A percentile compares a stretch with the other conserved stretches of the same genome.
Evolutionary conservation across 2,888 invertebrate species (phyloP).

Genomic region (Rhagonycha fulva): DNA sequence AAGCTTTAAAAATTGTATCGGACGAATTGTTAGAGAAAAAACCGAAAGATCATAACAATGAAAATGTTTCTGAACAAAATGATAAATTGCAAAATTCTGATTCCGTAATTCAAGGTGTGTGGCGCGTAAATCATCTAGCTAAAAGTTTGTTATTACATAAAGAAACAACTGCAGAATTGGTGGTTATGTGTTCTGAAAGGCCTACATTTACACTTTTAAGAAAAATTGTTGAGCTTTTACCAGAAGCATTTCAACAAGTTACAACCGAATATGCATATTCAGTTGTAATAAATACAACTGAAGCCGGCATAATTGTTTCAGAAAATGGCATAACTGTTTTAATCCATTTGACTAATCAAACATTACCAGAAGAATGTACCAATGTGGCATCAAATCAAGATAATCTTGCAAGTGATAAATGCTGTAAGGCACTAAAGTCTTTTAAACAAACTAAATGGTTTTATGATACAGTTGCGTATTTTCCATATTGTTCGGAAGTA

Average conservation of each 20-base stretch:
- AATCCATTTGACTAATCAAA: constrained; percentile 89
- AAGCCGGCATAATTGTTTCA: constrained; percentile 82
- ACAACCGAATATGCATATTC: constrained; percentile 79
- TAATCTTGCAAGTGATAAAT: constrained; percentile 98
- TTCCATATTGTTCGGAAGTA: constrained; percentile 95
- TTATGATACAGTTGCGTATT: constrained; percentile 96
- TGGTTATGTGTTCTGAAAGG: constrained; percentile 92
- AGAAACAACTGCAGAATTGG: constrained; percentile 87
- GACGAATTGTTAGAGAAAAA: constrained; percentile 77
- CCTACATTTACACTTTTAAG: constrained; percentile 88
- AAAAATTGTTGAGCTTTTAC: constrained; percentile 83
- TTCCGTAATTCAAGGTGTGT: constrained; percentile 90
- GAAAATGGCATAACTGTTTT: constrained; percentile 79
- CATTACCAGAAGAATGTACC: constrained; percentile 82
- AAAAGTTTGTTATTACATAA: constrained; percentile 89
- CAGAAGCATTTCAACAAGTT: constrained; percentile 74
- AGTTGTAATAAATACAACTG: constrained; percentile 81
- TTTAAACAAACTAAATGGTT: constrained; percentile 99
- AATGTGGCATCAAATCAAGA: constrained; percentile 82
- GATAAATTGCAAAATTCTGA: constrained; percentile 77
- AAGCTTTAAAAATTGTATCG: constrained; percentile 91
- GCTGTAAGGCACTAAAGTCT: constrained; percentile 99
- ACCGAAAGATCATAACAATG: constrained; percentile 42
- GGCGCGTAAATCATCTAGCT: constrained; percentile 92
- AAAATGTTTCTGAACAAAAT: constrained; percentile 50